Evolutionary conservation across 1,140 invertebrate species (phyloP).

Genomic region (Portunus trituberculatus): DNA sequence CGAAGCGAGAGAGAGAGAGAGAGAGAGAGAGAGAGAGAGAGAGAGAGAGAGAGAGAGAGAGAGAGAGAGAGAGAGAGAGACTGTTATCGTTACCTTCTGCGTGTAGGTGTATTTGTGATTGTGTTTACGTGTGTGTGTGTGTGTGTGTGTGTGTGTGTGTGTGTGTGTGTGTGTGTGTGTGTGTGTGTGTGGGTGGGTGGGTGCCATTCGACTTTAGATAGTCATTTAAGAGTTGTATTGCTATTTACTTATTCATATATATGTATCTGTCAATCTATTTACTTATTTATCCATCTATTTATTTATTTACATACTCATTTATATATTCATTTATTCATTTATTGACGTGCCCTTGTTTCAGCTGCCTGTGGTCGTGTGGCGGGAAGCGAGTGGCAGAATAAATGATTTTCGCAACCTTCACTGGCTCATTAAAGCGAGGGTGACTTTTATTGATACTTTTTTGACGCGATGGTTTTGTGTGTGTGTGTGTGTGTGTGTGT

Average conservation of each 20-base stretch:
- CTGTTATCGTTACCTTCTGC: no score
- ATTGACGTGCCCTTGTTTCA: no score
- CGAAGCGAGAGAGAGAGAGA: no score
- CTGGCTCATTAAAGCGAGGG: no score
- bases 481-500: neutral
- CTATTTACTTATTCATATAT: constrained; percentile 37
- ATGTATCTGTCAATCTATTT: constrained; percentile 43
- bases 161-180: neutral
- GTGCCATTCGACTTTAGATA: no score
- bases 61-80: constrained; percentile 45
- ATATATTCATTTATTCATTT: no score
- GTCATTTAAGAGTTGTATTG: no score
- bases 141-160: no score
- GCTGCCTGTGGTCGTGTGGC: no score
- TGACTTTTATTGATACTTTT: no score
- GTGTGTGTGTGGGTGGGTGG: neutral
- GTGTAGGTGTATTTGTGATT: neutral
- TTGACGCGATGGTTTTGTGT: neutral
- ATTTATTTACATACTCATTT: constrained; percentile 15
- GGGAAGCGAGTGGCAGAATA: no score
- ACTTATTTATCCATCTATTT: neutral
- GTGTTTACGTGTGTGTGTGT: neutral
- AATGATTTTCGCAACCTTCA: no score
- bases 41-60: constrained; percentile 45
- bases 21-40: constrained; percentile 36